phyloP scores from a whole-genome alignment of 1,140 invertebrate genomes.

The Solenopsis invicta region DNA sequence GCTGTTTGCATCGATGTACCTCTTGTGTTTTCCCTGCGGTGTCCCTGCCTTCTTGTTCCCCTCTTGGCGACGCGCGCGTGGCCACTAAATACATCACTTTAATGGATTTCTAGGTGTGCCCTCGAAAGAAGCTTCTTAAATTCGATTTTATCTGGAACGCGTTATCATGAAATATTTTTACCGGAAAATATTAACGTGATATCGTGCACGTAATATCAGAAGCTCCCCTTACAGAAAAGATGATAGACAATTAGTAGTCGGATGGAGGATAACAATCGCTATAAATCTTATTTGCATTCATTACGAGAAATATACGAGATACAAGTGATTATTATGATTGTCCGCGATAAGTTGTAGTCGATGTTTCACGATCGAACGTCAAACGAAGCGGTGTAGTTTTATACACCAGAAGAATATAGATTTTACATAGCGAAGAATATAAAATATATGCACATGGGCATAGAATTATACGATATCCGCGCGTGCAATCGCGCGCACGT shows the following conservation, averaged over 20 bases:
- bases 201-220: background rate
- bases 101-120: conserved; percentile 14
- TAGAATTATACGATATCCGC: background rate
- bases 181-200: background rate
- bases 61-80: background rate
- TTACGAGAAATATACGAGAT: conserved; percentile 16
- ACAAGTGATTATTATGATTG: background rate
- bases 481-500: too few relatives aligned
- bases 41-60: conserved; percentile 6
- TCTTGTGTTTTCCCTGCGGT: conserved; percentile 15
- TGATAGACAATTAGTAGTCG: background rate
- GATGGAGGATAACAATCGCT: too few relatives aligned
- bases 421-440: background rate
- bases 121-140: background rate
- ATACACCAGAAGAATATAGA: background rate
- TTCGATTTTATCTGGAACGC: background rate
- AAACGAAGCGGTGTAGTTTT: conserved; percentile 25
- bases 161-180: background rate
- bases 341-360: background rate
- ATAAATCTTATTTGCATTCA: conserved; percentile 17
- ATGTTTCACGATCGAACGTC: conserved; percentile 14
- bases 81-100: conserved; percentile 20
- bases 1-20: conserved; percentile 57
- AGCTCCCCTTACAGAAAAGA: background rate
- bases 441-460: background rate